Evolutionary conservation across 2,888 invertebrate genomes (phyloP).

Genomic region (Phorcus lineatus): DNA sequence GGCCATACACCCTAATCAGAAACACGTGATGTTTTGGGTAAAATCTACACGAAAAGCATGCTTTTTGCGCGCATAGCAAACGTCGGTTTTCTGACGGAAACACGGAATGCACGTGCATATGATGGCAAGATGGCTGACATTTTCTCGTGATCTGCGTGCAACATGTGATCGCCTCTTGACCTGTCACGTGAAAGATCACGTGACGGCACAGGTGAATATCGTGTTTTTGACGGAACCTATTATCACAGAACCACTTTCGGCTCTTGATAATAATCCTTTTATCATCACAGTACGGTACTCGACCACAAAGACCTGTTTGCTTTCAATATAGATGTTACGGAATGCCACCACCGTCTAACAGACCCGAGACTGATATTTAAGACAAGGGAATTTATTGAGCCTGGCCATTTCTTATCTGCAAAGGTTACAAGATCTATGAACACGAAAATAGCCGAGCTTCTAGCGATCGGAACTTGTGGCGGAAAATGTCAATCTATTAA

Average conservation of each 20-base stretch:
- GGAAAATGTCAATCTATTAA: background rate
- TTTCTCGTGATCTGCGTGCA: background rate
- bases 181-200: no score
- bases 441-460: background rate
- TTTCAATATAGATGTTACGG: background rate
- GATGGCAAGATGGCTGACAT: background rate
- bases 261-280: no score
- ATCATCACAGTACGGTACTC: background rate
- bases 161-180: background rate
- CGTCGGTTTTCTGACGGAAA: background rate
- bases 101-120: background rate
- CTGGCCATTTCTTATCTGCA: background rate
- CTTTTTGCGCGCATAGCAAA: no score
- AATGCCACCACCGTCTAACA: background rate
- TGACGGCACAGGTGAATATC: no score
- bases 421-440: background rate
- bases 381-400: no score
- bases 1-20: no score
- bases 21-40: no score
- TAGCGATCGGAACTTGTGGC: background rate
- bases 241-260: no score
- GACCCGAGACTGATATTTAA: no score
- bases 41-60: no score
- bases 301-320: background rate
- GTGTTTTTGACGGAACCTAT: no score